A percentile compares a stretch with the other conserved stretches of the same genome.
Conservation (phyloP, 1,140 invertebrate species). For the Drosophila arawakana region DNA sequence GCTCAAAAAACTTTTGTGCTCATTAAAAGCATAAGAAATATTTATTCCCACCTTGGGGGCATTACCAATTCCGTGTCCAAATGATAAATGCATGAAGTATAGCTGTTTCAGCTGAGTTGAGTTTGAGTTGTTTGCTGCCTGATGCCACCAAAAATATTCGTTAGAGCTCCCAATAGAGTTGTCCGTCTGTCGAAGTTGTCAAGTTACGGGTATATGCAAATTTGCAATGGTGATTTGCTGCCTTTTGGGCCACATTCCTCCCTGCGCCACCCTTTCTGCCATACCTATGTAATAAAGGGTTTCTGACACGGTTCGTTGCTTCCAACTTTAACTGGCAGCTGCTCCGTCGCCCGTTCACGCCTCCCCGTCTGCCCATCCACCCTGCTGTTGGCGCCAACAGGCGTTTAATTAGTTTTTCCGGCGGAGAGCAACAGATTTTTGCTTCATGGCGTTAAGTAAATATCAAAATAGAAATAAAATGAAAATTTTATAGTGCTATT, state of each 20-base stretch:
- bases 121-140: neutral
- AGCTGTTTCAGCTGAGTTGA: conserved; percentile 12
- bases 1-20: neutral
- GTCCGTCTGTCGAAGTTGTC: conserved; percentile 6
- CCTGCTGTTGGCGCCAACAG: conserved; percentile 34
- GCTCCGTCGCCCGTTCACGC: neutral
- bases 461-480: conserved; percentile 25
- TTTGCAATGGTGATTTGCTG: conserved; percentile 60
- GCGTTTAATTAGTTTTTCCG: conserved; percentile 65
- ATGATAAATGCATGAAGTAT: conserved; percentile 13
- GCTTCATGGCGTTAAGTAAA: conserved; percentile 35
- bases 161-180: conserved; percentile 24
- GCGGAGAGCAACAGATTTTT: conserved; percentile 56
- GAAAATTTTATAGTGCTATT: no score
- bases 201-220: conserved; percentile 50
- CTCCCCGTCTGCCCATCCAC: neutral
- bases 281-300: conserved; percentile 21
- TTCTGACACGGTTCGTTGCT: conserved; percentile 39
- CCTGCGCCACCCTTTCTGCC: neutral
- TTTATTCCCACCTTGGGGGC: neutral
- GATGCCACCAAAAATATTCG: conserved; percentile 7
- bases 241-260: conserved; percentile 6
- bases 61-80: neutral
- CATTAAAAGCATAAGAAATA: conserved; percentile 13
- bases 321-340: conserved; percentile 24